phyloP scores from a whole-genome alignment of 2,888 invertebrate genomes.

The Pimpla rufipes region DNA sequence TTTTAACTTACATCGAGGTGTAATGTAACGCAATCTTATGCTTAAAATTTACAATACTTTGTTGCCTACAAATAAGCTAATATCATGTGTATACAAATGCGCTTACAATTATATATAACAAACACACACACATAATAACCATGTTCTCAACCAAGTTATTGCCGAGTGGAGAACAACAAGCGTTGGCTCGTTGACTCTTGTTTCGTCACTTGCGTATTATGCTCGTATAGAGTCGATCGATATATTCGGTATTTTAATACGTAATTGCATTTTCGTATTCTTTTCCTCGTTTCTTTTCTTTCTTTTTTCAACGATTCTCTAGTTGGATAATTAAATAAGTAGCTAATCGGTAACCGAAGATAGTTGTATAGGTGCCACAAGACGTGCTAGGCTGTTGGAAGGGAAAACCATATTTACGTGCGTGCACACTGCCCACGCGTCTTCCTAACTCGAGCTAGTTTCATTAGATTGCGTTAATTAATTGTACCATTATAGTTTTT shows the following conservation, averaged over 20 bases:
- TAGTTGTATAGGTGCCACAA: constrained; percentile 85
- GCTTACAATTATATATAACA: constrained; percentile 71
- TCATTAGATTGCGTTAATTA: constrained; percentile 84
- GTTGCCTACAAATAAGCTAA: constrained; percentile 67
- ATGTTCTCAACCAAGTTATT: constrained; percentile 61
- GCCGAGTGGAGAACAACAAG: constrained; percentile 68
- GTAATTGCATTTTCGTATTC: constrained; percentile 78
- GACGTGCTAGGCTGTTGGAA: constrained; percentile 86
- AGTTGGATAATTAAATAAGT: constrained; percentile 83
- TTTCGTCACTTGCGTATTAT: constrained; percentile 77
- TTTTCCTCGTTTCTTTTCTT: too few relatives aligned
- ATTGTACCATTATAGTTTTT: constrained; percentile 76
- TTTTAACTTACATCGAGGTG: constrained; percentile 62
- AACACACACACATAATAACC: constrained; percentile 72
- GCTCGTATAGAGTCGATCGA: constrained; percentile 75
- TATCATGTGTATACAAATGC: constrained; percentile 68
- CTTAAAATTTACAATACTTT: constrained; percentile 73
- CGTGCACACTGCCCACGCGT: constrained; percentile 85
- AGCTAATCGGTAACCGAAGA: constrained; percentile 84
- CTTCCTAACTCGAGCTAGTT: constrained; percentile 85
- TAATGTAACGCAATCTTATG: constrained; percentile 69
- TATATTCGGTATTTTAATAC: constrained; percentile 74
- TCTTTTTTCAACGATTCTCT: constrained; percentile 70
- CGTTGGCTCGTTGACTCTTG: constrained; percentile 44
- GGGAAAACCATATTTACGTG: constrained; percentile 86